These are phyloP conservation scores for Odocoileus virginianus DNA, from an alignment of 2,113 vertebrate species.

Conservation along the genomic window DNA sequence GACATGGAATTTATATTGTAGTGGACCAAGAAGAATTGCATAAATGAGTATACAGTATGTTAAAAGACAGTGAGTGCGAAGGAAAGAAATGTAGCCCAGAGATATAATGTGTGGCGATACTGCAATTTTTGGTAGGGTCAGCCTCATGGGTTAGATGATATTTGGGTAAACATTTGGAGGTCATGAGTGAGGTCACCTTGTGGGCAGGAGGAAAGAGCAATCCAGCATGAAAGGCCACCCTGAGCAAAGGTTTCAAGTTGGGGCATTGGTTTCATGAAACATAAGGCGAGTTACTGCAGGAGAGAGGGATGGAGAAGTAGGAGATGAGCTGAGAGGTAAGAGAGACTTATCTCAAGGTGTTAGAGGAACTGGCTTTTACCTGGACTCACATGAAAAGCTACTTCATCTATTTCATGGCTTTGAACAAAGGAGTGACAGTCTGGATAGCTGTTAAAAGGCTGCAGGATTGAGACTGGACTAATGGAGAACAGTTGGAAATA, in stretches of 20 bases:
- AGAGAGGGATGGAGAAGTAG: not conserved
- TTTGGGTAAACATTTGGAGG: not conserved
- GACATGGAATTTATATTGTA: not conserved
- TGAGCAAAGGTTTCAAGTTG: not conserved
- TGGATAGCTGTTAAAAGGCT: not conserved
- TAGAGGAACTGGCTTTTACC: not conserved
- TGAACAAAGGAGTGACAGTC: not conserved
- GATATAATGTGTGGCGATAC: not conserved
- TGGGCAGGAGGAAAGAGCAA: not conserved
- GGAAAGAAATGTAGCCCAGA: not conserved
- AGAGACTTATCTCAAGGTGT: not conserved
- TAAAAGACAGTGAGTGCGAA: not conserved
- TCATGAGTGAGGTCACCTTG: not conserved
- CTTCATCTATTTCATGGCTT: not conserved
- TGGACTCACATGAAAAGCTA: not conserved
- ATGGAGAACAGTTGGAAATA: not conserved
- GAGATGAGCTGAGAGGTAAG: not conserved
- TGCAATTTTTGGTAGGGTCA: not conserved
- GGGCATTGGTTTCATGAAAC: not conserved
- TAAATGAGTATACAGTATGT: not conserved
- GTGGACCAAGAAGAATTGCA: not conserved
- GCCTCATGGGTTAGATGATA: not conserved
- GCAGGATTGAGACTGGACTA: not conserved
- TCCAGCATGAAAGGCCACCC: not conserved
- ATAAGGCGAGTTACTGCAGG: not conserved